Evolutionary conservation across 2,113 vertebrate species (phyloP), one percentile per base, ranked within the genome.

Genomic region (Hiodon tergisus): DNA sequence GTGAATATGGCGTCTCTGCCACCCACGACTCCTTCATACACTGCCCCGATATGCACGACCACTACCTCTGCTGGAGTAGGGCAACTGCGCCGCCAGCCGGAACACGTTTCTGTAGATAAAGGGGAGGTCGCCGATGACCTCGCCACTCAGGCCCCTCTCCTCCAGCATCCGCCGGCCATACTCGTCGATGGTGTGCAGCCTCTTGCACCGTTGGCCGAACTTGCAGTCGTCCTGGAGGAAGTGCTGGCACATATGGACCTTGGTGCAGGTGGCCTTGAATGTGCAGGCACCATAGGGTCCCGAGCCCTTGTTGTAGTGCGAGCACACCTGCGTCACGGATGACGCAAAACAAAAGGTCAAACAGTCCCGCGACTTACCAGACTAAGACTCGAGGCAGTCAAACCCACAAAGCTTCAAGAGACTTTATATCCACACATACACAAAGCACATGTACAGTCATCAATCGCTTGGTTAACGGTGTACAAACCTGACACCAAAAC

Each of bases 181-280:
- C 4, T 76, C 76, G 5, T 87, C 80, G 10, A 90, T 67, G 8
- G 54, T 31, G 74, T 91, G 90, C 8, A 73, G 83, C 2, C 86
- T 78, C 53, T 87, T 88, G 54, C 90, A 91, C 31, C 76, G 82
- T 50, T 9, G 48, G 4, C 90, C 90, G 5, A 91, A 91, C 71
- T 78, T 57, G 67, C 90, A 90, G 82, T 72, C 50, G 0, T 79
- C 87, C 74, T 87, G 87, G 17, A 89, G 50, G 13, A 86, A 88
- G 85, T 89, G 88, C 79, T 85, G 83, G 69, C 90, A 90, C 81
- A 91, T 71, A 80, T 91, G 90, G n/a, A 89, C 73, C 55, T 87
- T 91, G 72, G 87, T 85, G 84, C 90, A 91, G 69, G 11, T 47
- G 1, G 78, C 78, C 67, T 73, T 73, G 82, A 89, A 90, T 70